Conservation (phyloP, 2,797 vertebrate species). For the Poeciliopsis paucimaculata region DNA sequence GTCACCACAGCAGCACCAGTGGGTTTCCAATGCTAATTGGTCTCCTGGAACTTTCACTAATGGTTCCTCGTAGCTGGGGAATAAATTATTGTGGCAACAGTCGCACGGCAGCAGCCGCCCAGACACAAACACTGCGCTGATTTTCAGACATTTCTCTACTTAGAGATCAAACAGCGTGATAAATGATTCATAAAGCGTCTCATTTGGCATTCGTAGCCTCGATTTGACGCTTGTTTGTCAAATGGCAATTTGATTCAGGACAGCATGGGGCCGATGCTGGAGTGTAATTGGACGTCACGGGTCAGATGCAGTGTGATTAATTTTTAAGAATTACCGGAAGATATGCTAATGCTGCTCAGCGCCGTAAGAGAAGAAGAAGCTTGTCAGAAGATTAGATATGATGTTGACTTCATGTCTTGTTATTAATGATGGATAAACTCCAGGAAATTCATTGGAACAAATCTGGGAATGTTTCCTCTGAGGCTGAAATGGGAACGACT, state of each 20-base stretch:
- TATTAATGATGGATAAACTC: slow-evolving; percentile 14
- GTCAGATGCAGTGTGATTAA: slow-evolving; percentile 62
- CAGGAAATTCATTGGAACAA: slow-evolving; percentile 23
- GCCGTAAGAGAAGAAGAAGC: slow-evolving; percentile 20
- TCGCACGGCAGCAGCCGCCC: slow-evolving; percentile 46
- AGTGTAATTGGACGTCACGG: slow-evolving; percentile 61
- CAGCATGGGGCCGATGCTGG: slow-evolving; percentile 60
- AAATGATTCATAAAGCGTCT: slow-evolving; percentile 81
- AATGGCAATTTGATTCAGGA: slow-evolving; percentile 80
- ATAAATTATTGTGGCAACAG: slow-evolving; percentile 85
- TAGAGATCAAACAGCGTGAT: slow-evolving; percentile 77
- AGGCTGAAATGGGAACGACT: not conserved
- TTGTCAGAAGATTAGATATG: slow-evolving; percentile 14
- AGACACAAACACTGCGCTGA: slow-evolving; percentile 64
- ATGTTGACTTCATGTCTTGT: slow-evolving; percentile 15
- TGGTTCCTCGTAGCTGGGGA: slow-evolving; percentile 85
- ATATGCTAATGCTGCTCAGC: slow-evolving; percentile 54
- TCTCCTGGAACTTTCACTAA: slow-evolving; percentile 88
- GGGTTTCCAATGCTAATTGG: slow-evolving; percentile 86
- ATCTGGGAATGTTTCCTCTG: slow-evolving; percentile 16
- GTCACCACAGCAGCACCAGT: slow-evolving; percentile 80
- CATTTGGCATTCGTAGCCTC: slow-evolving; percentile 70
- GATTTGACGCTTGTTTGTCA: slow-evolving; percentile 75
- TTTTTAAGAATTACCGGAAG: slow-evolving; percentile 74
- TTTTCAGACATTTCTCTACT: slow-evolving; percentile 76